These are phyloP conservation scores for Trachops cirrhosus DNA, from an alignment of 2,797 vertebrate genomes.

Conservation along the genomic window DNA sequence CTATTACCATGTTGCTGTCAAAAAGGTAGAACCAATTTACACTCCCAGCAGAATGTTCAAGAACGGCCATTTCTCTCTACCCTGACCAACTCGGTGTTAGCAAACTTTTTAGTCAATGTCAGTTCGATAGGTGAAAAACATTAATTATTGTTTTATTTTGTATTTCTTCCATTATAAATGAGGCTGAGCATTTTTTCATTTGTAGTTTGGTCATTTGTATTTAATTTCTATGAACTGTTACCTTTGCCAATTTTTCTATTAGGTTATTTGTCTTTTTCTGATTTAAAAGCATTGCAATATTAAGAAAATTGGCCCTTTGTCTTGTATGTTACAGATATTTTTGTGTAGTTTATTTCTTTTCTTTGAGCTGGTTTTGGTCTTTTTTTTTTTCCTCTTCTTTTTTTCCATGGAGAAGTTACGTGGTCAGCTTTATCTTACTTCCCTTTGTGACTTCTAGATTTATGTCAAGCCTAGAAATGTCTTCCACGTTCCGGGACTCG, in stretches of 20 bases:
- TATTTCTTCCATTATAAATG: slow-evolving; percentile 22
- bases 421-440: neutral
- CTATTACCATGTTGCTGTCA: neutral
- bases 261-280: slow-evolving; percentile 34
- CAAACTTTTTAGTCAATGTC: neutral
- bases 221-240: slow-evolving; percentile 37
- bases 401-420: neutral
- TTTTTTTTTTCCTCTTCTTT: neutral
- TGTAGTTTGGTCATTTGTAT: slow-evolving; percentile 9
- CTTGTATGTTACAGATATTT: slow-evolving; percentile 3
- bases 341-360: slow-evolving; percentile 13
- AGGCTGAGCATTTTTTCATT: slow-evolving; percentile 4
- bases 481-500: neutral
- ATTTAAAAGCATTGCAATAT: neutral
- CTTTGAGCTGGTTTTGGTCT: neutral
- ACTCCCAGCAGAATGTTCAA: neutral
- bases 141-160: slow-evolving; percentile 7
- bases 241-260: slow-evolving; percentile 12
- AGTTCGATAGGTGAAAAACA: neutral
- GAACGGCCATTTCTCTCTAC: neutral
- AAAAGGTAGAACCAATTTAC: neutral
- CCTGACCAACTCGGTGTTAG: neutral
- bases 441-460: slow-evolving; percentile 27
- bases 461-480: neutral
- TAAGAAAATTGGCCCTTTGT: neutral